These are phyloP conservation scores for Napeogenes sylphis DNA, from an alignment of 2,888 invertebrate genomes.

Conservation along the genomic window DNA sequence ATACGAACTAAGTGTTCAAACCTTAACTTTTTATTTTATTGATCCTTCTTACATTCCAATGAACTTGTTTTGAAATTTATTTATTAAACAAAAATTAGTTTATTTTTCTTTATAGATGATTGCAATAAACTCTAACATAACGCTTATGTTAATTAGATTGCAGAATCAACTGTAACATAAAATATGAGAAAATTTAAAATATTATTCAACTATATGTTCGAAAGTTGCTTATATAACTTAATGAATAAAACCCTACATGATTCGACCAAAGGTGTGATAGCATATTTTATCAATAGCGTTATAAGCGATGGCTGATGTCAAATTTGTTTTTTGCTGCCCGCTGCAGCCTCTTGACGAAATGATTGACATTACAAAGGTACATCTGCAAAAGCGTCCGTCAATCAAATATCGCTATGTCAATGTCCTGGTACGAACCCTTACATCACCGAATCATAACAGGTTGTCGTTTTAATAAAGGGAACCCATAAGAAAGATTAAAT, in stretches of 20 bases:
- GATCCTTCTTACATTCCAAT: no score
- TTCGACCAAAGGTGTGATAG: background rate
- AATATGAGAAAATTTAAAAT: background rate
- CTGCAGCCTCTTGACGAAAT: conserved; percentile 21
- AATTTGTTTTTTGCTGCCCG: conserved; percentile 20
- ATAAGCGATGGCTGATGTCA: conserved; percentile 19
- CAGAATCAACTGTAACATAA: conserved; percentile 18
- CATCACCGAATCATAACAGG: conserved; percentile 28
- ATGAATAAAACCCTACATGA: conserved; percentile 12
- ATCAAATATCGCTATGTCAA: conserved; percentile 51
- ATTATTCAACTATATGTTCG: conserved; percentile 6
- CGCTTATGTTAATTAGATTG: conserved; percentile 26
- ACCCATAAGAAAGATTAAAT: conserved; percentile 19
- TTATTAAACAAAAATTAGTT: no score
- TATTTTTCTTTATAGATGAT: no score
- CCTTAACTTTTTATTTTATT: background rate
- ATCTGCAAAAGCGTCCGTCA: conserved; percentile 34
- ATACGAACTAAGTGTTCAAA: background rate
- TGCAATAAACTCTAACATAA: conserved; percentile 14
- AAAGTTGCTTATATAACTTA: conserved; percentile 21
- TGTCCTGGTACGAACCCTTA: conserved; percentile 42
- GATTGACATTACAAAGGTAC: conserved; percentile 49
- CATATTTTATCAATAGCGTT: background rate
- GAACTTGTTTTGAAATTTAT: no score
- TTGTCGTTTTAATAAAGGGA: conserved; percentile 22